Evolutionary conservation across 2,113 vertebrate genomes (phyloP).

Genomic region (Greenwoodochromis staneri): DNA sequence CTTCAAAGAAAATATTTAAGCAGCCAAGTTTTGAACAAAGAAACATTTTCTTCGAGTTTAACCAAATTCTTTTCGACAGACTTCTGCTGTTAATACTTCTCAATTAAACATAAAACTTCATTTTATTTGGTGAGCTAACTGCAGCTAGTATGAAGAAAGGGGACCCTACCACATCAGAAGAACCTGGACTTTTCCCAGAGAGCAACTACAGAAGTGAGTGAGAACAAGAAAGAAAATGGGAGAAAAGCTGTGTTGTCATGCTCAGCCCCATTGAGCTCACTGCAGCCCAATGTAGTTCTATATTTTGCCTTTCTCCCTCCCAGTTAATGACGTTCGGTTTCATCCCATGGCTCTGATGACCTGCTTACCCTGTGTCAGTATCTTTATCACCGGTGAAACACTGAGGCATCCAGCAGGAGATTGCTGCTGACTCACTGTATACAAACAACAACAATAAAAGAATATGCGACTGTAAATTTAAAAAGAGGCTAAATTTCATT

Average conservation of each 20-base stretch:
- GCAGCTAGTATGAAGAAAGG: background rate
- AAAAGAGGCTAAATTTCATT: background rate
- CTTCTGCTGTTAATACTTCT: background rate
- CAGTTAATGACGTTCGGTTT: background rate
- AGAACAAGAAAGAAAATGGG: background rate
- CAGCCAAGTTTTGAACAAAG: background rate
- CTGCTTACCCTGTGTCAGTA: background rate
- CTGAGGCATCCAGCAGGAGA: background rate
- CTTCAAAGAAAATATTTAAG: background rate
- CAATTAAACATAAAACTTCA: background rate
- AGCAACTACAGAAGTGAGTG: rapidly evolving
- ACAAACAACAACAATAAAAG: background rate
- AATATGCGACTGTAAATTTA: background rate
- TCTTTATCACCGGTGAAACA: background rate
- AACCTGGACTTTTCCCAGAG: rapidly evolving
- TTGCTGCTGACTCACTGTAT: background rate
- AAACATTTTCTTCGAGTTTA: background rate
- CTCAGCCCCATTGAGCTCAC: background rate
- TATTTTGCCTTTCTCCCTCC: background rate
- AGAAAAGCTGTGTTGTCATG: background rate
- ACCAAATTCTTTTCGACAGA: background rate
- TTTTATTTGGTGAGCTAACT: background rate
- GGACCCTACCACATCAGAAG: background rate
- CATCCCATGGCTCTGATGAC: background rate
- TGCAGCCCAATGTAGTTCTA: background rate